Evolutionary conservation across 2,113 vertebrate species (phyloP), one percentile per base, ranked within the genome.

Genomic region (Bothrops jararaca): DNA sequence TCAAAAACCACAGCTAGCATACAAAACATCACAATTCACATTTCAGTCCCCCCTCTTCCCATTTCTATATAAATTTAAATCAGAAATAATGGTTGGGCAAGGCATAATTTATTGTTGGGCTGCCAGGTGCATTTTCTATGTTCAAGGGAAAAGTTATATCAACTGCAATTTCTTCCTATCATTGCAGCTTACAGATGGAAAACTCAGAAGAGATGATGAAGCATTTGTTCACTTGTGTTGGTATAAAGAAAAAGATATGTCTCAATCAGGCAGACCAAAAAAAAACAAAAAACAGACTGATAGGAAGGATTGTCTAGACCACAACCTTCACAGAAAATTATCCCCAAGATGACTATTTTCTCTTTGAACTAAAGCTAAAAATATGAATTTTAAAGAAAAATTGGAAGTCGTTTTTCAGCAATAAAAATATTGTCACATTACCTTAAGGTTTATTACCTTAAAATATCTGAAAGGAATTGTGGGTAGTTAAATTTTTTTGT

Each of bases 61-160:
- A 90, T 85, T 92, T 93, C 89, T 94, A 52, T 50, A 93, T 58
- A 91, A n/a, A 85, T 93, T 91, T 93, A 87, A 89, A 88, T 88
- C 11, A 26, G 57, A 93, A 95, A 90, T 89, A 89, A 34, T 6
- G 39, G 56, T 18, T 1, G 89, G 90, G 87, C 42, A 92, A 92
- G 93, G 18, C 15, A 12, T 26, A 86, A 20, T 92, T 95, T 93
- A 85, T 12, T 39, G 10, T 8, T 39, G 15, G 89, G 26, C 29
- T 88, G 50, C 52, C 50, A 88, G 52, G 18, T 56, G 52, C 7
- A 1, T 34, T 88, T 20, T 54, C 56, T 57, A n/a, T 58, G 24
- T 69, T 50, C 42, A 90, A 90, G 53, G 39, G 52, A 24, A 24
- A 57, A 85, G 24, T 24, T 45, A 26, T 85, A 53, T 3, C 48